These are phyloP conservation scores for Acanthosoma haemorrhoidale DNA, from an alignment of 2,888 invertebrate genomes.

Conservation along the genomic window DNA sequence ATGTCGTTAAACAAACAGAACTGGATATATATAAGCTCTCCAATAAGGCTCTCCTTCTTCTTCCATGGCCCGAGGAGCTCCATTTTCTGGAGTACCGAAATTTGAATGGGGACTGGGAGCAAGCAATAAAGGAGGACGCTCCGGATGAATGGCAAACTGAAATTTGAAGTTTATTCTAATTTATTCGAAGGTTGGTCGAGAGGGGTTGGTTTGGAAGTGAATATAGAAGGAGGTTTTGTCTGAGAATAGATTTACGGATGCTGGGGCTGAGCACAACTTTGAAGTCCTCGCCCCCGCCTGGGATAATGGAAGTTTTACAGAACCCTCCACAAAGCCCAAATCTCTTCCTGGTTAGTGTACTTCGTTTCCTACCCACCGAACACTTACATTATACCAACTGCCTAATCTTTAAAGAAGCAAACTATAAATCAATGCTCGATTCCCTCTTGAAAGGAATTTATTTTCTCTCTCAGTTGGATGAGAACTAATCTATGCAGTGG, in stretches of 20 bases:
- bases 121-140: constrained; percentile 29
- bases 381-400: not conserved
- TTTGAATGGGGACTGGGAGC: constrained; percentile 29
- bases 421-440: not conserved
- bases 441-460: too few relatives aligned
- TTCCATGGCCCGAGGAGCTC: constrained; percentile 9
- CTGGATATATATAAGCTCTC: constrained; percentile 21
- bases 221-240: constrained; percentile 31
- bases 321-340: constrained; percentile 4
- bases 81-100: constrained; percentile 30
- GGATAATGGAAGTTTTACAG: constrained; percentile 30
- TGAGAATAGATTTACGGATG: constrained; percentile 28
- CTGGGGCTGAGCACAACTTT: constrained; percentile 23
- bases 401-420: not conserved
- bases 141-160: constrained; percentile 39
- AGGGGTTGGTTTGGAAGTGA: constrained; percentile 18
- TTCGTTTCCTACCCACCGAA: not conserved
- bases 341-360: constrained; percentile 13
- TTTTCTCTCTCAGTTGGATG: too few relatives aligned
- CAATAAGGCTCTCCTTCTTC: constrained; percentile 13
- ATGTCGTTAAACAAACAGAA: constrained; percentile 28
- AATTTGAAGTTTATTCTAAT: constrained; percentile 40
- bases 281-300: constrained; percentile 15
- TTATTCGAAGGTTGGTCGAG: constrained; percentile 30
- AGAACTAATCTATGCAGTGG: too few relatives aligned